Percentiles rank a stretch among this genome's conserved stretches.
Evolutionary conservation across 2,888 invertebrate genomes (phyloP).

Genomic region (Phalera bucephala): DNA sequence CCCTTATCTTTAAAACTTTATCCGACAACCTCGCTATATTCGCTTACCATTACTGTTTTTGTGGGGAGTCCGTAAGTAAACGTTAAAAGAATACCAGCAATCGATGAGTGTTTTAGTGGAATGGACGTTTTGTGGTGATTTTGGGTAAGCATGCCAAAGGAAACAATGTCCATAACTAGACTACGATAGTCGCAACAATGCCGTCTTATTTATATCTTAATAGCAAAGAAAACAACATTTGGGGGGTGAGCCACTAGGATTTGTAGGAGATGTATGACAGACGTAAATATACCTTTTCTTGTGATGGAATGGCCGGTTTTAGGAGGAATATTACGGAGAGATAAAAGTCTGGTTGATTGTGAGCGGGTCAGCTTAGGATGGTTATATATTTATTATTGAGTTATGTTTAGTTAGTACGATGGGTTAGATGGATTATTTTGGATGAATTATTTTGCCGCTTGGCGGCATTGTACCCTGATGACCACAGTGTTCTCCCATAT

Average conservation of each 20-base stretch:
- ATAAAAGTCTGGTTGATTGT: neutral
- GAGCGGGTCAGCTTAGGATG: too few species aligned
- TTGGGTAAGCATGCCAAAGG: conserved; percentile 36
- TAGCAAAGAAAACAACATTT: conserved; percentile 52
- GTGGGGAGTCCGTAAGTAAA: conserved; percentile 2
- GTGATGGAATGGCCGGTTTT: neutral
- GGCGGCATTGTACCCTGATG: too few species aligned
- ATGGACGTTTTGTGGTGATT: conserved; percentile 9
- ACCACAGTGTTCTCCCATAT: too few species aligned
- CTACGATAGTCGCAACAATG: conserved; percentile 48
- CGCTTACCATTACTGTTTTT: conserved; percentile 23
- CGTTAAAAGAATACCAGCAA: conserved; percentile 14
- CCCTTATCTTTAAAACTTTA: neutral
- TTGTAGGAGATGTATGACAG: conserved; percentile 27
- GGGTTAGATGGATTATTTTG: too few species aligned
- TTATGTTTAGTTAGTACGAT: too few species aligned
- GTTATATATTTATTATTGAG: too few species aligned
- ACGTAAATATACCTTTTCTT: neutral
- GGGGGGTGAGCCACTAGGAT: conserved; percentile 22
- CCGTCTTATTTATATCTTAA: conserved; percentile 55
- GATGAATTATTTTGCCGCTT: too few species aligned
- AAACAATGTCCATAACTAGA: conserved; percentile 37
- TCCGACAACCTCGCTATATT: conserved; percentile 1
- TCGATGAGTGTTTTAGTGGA: conserved; percentile 12
- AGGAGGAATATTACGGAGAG: neutral